Conservation (phyloP, 2,797 vertebrate genomes). For the Allobates femoralis region DNA sequence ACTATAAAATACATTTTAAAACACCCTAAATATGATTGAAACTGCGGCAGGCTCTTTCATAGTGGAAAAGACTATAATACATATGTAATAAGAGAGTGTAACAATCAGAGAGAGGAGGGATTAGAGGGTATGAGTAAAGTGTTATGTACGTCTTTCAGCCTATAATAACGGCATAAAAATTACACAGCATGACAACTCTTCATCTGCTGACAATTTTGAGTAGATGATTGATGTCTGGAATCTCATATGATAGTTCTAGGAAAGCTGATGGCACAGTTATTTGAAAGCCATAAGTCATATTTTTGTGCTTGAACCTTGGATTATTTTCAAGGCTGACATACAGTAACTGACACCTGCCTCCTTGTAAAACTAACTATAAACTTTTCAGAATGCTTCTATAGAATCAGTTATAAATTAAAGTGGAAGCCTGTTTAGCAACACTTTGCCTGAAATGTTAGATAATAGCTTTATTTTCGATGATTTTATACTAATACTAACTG, state of each 20-base stretch:
- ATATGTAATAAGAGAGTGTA: slow-evolving; percentile 18
- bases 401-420: slow-evolving; percentile 4
- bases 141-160: slow-evolving; percentile 18
- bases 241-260: slow-evolving; percentile 13
- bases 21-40: slow-evolving; percentile 12
- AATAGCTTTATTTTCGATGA: background rate
- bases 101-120: slow-evolving; percentile 31
- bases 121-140: slow-evolving; percentile 35
- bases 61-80: slow-evolving; percentile 19
- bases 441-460: background rate
- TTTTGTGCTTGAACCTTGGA: background rate
- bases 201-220: slow-evolving; percentile 20
- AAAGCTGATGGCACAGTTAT: slow-evolving; percentile 31
- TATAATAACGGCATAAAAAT: slow-evolving; percentile 30
- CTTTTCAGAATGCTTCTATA: background rate
- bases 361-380: slow-evolving; percentile 5
- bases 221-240: slow-evolving; percentile 17
- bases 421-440: background rate
- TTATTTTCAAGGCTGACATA: background rate
- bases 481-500: background rate
- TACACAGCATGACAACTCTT: slow-evolving; percentile 30
- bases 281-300: slow-evolving; percentile 33
- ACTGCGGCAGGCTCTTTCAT: background rate
- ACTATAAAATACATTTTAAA: background rate
- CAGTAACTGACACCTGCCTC: slow-evolving; percentile 13